These are phyloP conservation scores for Gambusia yucatana DNA, from an alignment of 2,797 vertebrate species.

Conservation along the genomic window DNA sequence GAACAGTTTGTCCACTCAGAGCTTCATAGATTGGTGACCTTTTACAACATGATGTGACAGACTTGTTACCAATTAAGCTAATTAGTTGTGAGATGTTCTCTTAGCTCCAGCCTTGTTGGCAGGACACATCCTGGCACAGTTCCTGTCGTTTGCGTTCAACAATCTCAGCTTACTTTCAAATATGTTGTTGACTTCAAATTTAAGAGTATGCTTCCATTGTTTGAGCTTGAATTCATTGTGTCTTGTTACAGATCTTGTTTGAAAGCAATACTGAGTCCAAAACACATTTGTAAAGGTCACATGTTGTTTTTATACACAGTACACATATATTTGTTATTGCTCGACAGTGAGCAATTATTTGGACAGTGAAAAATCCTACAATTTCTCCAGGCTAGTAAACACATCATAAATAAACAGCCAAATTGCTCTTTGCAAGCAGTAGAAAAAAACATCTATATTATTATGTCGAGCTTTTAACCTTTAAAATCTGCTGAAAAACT, in stretches of 20 bases:
- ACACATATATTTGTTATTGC: not conserved
- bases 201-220: not conserved
- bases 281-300: not conserved
- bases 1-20: not conserved
- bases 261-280: not conserved
- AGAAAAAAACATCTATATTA: not conserved
- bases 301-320: not conserved
- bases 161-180: not conserved
- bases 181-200: not conserved
- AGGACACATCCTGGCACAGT: not conserved
- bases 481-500: not conserved
- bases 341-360: not conserved
- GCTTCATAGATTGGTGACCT: not conserved
- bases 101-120: not conserved
- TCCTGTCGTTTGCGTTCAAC: not conserved
- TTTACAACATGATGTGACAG: slow-evolving; percentile 1
- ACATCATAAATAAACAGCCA: not conserved
- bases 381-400: not conserved
- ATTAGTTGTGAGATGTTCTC: not conserved
- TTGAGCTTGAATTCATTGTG: not conserved
- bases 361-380: not conserved
- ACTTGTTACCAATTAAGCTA: slow-evolving; percentile 2
- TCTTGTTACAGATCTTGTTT: no score
- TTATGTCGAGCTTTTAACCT: not conserved
- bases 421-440: not conserved